Conservation (phyloP, 2,797 vertebrate species). For the Poecilia wingei region DNA sequence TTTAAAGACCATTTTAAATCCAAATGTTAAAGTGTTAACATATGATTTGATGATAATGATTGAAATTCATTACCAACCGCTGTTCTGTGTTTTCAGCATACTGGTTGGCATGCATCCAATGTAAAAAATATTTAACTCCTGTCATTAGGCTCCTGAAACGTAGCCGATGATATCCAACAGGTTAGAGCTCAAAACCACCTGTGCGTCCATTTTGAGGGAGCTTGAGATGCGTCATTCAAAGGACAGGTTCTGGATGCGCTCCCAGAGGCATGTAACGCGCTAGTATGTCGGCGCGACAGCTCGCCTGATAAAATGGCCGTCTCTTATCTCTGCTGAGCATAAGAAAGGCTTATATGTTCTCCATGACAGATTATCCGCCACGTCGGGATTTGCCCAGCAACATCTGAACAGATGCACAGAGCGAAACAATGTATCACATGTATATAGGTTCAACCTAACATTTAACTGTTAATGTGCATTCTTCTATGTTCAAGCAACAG, state of each 20-base stretch:
- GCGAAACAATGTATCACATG: constrained; percentile 76
- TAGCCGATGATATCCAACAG: constrained; percentile 82
- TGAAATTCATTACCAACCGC: background rate
- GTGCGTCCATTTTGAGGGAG: constrained; percentile 68
- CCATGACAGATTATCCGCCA: constrained; percentile 81
- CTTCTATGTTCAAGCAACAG: constrained; percentile 15
- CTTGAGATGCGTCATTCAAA: constrained; percentile 75
- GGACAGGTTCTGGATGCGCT: constrained; percentile 77
- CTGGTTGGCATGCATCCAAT: background rate
- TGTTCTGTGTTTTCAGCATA: background rate
- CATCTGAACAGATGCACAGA: constrained; percentile 70
- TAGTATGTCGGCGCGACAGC: constrained; percentile 74
- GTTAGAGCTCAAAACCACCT: constrained; percentile 72
- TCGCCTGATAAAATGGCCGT: constrained; percentile 83
- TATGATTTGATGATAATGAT: background rate
- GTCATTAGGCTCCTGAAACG: constrained; percentile 3
- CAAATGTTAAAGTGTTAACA: background rate
- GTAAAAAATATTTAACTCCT: background rate
- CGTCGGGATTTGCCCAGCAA: constrained; percentile 82
- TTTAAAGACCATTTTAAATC: too few relatives aligned
- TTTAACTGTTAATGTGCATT: constrained; percentile 51
- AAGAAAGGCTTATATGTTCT: constrained; percentile 86
- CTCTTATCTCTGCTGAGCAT: constrained; percentile 85
- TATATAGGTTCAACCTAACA: constrained; percentile 68
- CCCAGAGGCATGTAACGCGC: constrained; percentile 67